These are phyloP conservation scores for Nansenia antarctica DNA, from an alignment of 2,113 vertebrate genomes.

Conservation along the genomic window DNA sequence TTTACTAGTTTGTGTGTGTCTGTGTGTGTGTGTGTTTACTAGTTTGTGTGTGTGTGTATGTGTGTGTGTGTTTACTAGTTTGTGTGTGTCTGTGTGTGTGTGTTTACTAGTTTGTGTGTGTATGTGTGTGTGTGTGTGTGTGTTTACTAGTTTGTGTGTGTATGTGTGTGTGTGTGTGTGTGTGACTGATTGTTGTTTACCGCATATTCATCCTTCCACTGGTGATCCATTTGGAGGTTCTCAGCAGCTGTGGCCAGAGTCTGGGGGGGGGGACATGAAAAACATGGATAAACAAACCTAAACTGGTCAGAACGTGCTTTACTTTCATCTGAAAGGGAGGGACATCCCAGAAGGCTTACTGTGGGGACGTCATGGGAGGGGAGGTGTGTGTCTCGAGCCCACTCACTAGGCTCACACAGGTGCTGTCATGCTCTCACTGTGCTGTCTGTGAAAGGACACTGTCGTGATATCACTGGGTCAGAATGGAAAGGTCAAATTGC, in stretches of 20 bases:
- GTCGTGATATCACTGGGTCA: too few relatives aligned
- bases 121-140: not conserved
- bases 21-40: not conserved
- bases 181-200: too few relatives aligned
- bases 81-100: not conserved
- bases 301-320: too few relatives aligned
- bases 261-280: constrained; percentile 69
- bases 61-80: not conserved
- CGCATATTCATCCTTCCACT: constrained; percentile 90
- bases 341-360: too few relatives aligned
- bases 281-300: not conserved
- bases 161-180: not conserved
- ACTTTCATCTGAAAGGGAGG: too few relatives aligned
- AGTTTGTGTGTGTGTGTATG: constrained; percentile 1
- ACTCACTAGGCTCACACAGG: too few relatives aligned
- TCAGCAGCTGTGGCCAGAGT: constrained; percentile 92
- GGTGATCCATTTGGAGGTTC: constrained; percentile 86
- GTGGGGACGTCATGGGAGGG: too few relatives aligned
- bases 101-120: not conserved
- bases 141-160: constrained; percentile 16
- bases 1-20: not conserved
- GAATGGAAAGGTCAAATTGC: too few relatives aligned
- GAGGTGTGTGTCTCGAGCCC: too few relatives aligned
- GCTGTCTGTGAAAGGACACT: too few relatives aligned
- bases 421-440: too few relatives aligned